Base-by-base conservation (phyloP, 1,140 invertebrate genomes). In the Drosophila pectinifera region DNA sequence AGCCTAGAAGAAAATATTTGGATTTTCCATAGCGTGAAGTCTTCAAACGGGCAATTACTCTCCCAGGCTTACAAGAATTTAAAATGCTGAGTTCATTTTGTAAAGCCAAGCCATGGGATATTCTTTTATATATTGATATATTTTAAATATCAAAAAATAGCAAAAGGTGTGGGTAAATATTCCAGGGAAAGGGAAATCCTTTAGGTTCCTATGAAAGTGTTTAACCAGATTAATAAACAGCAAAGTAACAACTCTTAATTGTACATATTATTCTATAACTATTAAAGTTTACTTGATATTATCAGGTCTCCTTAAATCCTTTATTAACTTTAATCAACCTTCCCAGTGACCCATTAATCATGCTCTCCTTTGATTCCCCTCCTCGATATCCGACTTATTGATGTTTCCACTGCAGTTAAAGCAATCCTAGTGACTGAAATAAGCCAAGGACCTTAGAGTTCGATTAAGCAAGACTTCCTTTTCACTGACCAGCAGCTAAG, bases 41-140 rank as follows among this genome's bases (percentile, higher is more conserved):
- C 20, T 20, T 26, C 11, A 48, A 77, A 49, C 46, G 62, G 54
- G 42, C 74, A 78, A 83, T 82, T 83, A 61, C 42, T 70, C 11
- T 26, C 16, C 24, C 43, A 4, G 61, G 16, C 28, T 43, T 68
- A 67, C 20, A 64, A 28, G 43, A 39, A 67, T 16, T 22, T 39
- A 20, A 41, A 28, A 73, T 61, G 42, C 46, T n/a, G 1, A 36
- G 24, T 28, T 24, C n/a, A 59, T 18, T 28, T 43, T 31, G n/a
- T 16, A 16, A 46, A 38, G 46, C 14, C 14, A 16, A 39, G 11
- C 4, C 31, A 6, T 18, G n/a, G 13, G 39, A 8, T 43, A 13
- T 5, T 16, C n/a, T 31, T 62, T 31, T 31, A 36, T 22, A 14
- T 54, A 20, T 22, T 8, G 51, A 51, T 51, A 18, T 13, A 34